phyloP scores from a whole-genome alignment of 2,888 invertebrate genomes.

The Lathronympha strigana region DNA sequence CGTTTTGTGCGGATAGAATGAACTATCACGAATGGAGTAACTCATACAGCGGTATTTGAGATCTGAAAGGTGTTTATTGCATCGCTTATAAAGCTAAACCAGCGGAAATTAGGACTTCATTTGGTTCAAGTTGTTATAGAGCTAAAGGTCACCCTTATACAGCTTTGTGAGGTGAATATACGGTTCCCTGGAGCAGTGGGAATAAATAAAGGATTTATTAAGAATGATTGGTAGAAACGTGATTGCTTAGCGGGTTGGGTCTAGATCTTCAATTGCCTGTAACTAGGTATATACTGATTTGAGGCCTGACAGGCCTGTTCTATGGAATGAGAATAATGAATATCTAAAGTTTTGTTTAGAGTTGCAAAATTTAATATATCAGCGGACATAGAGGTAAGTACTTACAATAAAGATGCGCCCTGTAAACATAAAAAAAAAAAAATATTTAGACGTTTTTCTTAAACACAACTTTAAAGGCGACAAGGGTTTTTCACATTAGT shows the following conservation, averaged over 20 bases:
- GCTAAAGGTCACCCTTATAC: neutral
- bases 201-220: slow-evolving; percentile 5
- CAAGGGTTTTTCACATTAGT: too few relatives aligned
- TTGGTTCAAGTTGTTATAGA: neutral
- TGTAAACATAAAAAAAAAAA: too few relatives aligned
- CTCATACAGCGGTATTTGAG: slow-evolving; percentile 21
- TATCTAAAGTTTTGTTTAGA: too few relatives aligned
- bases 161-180: neutral
- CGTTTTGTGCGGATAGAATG: slow-evolving; percentile 6
- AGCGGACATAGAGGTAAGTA: too few relatives aligned
- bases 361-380: too few relatives aligned
- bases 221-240: slow-evolving; percentile 21
- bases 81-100: neutral
- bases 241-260: neutral
- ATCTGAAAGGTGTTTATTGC: neutral
- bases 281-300: neutral
- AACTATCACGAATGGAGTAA: slow-evolving; percentile 31
- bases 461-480: too few relatives aligned
- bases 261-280: neutral
- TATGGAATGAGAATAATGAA: too few relatives aligned
- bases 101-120: neutral
- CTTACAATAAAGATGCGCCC: too few relatives aligned
- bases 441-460: too few relatives aligned
- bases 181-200: neutral
- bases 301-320: neutral